A percentile compares a stretch with the other conserved stretches of the same genome.
phyloP scores from a whole-genome alignment of 2,888 invertebrate species.

The Epinotia nisella region DNA sequence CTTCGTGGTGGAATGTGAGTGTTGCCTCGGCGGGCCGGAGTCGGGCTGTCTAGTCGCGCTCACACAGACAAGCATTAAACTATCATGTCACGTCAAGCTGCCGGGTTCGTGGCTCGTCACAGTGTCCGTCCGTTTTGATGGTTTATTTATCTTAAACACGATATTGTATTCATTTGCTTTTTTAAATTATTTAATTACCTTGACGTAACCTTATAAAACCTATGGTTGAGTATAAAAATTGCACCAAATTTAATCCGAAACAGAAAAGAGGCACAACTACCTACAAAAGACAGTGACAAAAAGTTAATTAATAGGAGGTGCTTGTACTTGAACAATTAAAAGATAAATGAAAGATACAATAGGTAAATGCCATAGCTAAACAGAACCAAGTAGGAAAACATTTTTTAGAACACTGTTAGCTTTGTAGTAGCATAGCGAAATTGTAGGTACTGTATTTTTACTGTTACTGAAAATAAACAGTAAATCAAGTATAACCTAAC shows the following conservation, averaged over 20 bases:
- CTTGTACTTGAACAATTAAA: not conserved
- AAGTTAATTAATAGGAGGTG: not conserved
- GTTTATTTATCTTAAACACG: constrained; percentile 34
- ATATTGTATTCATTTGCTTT: constrained; percentile 33
- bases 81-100: constrained; percentile 50
- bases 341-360: too few species aligned
- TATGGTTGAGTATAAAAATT: too few species aligned
- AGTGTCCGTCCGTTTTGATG: constrained; percentile 36
- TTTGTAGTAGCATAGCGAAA: not conserved
- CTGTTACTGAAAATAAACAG: not conserved
- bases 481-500: constrained; percentile 8
- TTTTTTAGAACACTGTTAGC: too few species aligned
- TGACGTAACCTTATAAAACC: not conserved
- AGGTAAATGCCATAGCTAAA: too few species aligned
- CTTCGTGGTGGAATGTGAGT: constrained; percentile 34
- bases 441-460: not conserved
- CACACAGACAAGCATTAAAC: constrained; percentile 63
- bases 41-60: constrained; percentile 16
- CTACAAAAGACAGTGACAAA: not conserved
- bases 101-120: constrained; percentile 44
- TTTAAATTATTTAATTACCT: too few species aligned
- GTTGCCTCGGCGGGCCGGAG: constrained; percentile 2
- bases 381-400: too few species aligned
- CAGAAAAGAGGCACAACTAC: not conserved
- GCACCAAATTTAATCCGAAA: not conserved